These are phyloP conservation scores for Apomyelois bistriatella DNA, from an alignment of 2,888 invertebrate genomes.

Conservation along the genomic window DNA sequence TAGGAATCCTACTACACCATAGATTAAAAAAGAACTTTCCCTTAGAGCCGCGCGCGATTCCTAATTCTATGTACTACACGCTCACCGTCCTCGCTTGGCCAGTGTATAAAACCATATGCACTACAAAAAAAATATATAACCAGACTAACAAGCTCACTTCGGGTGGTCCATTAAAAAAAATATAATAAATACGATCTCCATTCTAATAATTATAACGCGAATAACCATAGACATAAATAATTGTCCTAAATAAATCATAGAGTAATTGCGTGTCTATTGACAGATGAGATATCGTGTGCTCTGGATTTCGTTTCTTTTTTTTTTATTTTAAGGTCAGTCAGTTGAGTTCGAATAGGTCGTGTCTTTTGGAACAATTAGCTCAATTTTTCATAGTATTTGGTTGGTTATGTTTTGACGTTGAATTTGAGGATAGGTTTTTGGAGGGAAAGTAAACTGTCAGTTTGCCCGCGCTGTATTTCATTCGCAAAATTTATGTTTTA, in stretches of 20 bases:
- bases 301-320: slow-evolving; percentile 23
- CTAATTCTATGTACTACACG: too few species aligned
- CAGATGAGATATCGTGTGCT: slow-evolving; percentile 19
- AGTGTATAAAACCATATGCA: neutral
- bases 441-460: too few species aligned
- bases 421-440: too few species aligned
- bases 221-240: slow-evolving; percentile 46
- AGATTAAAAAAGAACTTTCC: too few species aligned
- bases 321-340: slow-evolving; percentile 15
- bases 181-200: slow-evolving; percentile 39
- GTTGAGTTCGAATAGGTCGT: neutral
- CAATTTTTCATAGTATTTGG: too few species aligned
- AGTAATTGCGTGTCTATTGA: slow-evolving; percentile 34
- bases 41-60: too few species aligned
- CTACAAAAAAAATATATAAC: slow-evolving; percentile 12
- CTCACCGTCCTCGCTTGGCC: too few species aligned
- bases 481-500: too few species aligned
- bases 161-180: slow-evolving; percentile 26
- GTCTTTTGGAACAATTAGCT: neutral
- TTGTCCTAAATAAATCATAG: slow-evolving; percentile 43
- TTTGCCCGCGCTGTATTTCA: too few species aligned
- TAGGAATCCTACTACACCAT: too few species aligned
- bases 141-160: slow-evolving; percentile 18
- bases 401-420: too few species aligned
- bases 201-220: slow-evolving; percentile 44